Evolutionary conservation across 2,113 vertebrate genomes (phyloP).

Genomic region (Lophius piscatorius): DNA sequence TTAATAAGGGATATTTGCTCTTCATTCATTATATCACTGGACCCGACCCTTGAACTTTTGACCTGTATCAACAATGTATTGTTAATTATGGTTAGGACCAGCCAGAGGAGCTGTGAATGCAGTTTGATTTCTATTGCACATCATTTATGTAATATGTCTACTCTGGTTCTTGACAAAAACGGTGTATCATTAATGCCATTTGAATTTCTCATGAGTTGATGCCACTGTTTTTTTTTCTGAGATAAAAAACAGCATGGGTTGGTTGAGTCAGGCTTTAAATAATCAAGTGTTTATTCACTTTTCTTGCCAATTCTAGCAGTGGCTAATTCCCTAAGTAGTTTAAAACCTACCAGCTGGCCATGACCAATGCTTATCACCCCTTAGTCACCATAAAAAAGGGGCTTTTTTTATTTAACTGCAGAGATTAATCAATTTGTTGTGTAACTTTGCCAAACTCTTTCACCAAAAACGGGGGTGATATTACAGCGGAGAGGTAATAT

Average conservation of each 20-base stretch:
- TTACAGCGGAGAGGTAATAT: conserved; percentile 6
- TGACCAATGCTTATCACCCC: conserved; percentile 55
- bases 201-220: conserved; percentile 50
- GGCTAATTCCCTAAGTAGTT: conserved; percentile 69
- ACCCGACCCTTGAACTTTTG: conserved; percentile 11
- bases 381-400: conserved; percentile 55
- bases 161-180: conserved; percentile 40
- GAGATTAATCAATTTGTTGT: conserved; percentile 61
- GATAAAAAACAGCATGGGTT: conserved; percentile 41
- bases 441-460: conserved; percentile 21
- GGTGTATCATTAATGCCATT: conserved; percentile 48
- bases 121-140: conserved; percentile 2
- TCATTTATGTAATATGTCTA: conserved; percentile 31
- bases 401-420: conserved; percentile 43
- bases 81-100: conserved; percentile 6
- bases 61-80: not conserved
- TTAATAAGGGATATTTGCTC: conserved; percentile 3
- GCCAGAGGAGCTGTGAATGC: not conserved
- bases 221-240: conserved; percentile 31
- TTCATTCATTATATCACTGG: conserved; percentile 26
- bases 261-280: conserved; percentile 61
- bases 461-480: conserved; percentile 1
- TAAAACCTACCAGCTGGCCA: conserved; percentile 66
- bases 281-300: conserved; percentile 67
- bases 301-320: conserved; percentile 53